These are phyloP conservation scores for Drosophila meridiana DNA, from an alignment of 2,888 invertebrate species.

Conservation along the genomic window DNA sequence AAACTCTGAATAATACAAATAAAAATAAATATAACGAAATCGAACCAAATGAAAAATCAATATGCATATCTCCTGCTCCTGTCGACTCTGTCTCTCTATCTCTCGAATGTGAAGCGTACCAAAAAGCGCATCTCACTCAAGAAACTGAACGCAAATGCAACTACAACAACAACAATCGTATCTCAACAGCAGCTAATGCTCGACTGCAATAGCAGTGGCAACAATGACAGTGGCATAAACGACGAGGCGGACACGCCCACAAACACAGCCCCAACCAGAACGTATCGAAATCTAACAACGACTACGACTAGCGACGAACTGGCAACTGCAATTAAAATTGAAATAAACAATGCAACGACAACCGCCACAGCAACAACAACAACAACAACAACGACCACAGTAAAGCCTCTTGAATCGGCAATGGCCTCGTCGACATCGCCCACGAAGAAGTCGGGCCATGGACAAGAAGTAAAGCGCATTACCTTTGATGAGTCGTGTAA, in stretches of 20 bases:
- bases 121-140: conserved; percentile 83
- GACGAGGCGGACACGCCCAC: conserved; percentile 53
- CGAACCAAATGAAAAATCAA: conserved; percentile 22
- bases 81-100: conserved; percentile 46
- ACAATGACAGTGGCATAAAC: conserved; percentile 43
- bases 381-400: conserved; percentile 51
- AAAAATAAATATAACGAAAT: conserved; percentile 24
- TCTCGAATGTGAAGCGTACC: conserved; percentile 70
- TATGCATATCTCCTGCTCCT: conserved; percentile 53
- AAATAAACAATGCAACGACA: conserved; percentile 71
- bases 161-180: conserved; percentile 78
- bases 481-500: conserved; percentile 86
- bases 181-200: conserved; percentile 81
- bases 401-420: conserved; percentile 67
- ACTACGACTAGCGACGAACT: conserved; percentile 67
- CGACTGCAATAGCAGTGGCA: conserved; percentile 56
- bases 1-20: conserved; percentile 12
- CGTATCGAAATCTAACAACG: conserved; percentile 44
- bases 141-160: conserved; percentile 74
- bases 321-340: conserved; percentile 80
- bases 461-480: conserved; percentile 85
- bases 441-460: conserved; percentile 79
- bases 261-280: conserved; percentile 32
- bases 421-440: conserved; percentile 73
- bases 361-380: conserved; percentile 43